Evolutionary conservation across 2,797 vertebrate genomes (phyloP).

Genomic region (Thripadectes ignobilis): DNA sequence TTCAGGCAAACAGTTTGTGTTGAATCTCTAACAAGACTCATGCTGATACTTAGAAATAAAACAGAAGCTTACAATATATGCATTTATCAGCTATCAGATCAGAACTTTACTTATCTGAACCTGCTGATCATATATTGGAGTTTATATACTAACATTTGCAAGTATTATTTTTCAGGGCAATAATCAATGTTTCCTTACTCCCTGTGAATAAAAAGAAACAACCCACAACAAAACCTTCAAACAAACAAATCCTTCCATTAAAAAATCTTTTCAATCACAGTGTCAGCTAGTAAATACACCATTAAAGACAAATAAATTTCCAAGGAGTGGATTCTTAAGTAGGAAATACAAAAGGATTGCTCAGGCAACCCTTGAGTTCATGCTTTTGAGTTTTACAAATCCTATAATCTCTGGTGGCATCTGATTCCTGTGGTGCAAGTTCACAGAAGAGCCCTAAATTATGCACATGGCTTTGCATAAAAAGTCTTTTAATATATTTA

Average conservation of each 20-base stretch:
- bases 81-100: neutral
- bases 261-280: neutral
- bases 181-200: neutral
- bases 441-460: neutral
- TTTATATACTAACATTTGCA: neutral
- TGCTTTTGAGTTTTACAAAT: neutral
- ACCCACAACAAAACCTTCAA: neutral
- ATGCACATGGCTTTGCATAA: neutral
- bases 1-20: neutral
- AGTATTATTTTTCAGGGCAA: neutral
- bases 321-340: neutral
- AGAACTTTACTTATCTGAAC: neutral
- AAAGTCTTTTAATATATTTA: neutral
- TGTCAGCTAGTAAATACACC: neutral
- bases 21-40: slow-evolving; percentile 1
- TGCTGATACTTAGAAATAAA: slow-evolving; percentile 8
- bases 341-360: neutral
- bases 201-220: neutral
- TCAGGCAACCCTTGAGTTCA: neutral
- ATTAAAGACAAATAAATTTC: neutral
- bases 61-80: neutral
- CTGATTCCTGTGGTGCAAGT: neutral
- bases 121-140: neutral
- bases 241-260: neutral
- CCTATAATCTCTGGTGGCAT: neutral